Conservation (phyloP, 2,797 vertebrate species). For the Takifugu rubripes region DNA sequence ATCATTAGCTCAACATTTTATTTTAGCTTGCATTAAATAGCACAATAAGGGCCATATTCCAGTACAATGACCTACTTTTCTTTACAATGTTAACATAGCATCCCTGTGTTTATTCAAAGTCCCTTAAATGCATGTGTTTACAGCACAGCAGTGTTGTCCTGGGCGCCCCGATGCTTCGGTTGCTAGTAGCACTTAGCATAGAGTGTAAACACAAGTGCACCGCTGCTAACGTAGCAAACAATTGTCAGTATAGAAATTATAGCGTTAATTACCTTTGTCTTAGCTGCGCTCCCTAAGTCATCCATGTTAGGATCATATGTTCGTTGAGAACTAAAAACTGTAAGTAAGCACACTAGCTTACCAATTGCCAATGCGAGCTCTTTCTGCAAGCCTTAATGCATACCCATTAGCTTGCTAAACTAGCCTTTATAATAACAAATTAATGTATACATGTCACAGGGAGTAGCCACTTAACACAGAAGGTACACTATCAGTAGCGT, state of each 20-base stretch:
- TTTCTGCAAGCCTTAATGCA: not conserved
- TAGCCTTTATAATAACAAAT: not conserved
- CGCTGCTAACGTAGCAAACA: not conserved
- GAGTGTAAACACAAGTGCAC: no score
- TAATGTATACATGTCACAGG: not conserved
- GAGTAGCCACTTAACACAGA: not conserved
- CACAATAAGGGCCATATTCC: no score
- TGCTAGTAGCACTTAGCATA: no score
- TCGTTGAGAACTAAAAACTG: not conserved
- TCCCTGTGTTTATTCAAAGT: no score
- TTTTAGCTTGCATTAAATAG: no score
- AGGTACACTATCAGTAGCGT: not conserved
- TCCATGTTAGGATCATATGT: conserved; percentile 9
- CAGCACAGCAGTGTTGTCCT: no score
- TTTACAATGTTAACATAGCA: no score
- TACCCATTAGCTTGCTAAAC: conserved; percentile 15
- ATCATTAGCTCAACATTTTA: no score
- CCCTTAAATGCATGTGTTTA: no score
- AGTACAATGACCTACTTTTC: no score
- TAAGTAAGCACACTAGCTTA: conserved; percentile 22
- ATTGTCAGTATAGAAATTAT: not conserved
- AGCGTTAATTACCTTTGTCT: not conserved
- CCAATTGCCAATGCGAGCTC: conserved; percentile 38
- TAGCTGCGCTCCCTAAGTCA: not conserved
- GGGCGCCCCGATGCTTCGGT: no score